phyloP scores from a whole-genome alignment of 2,113 vertebrate species.

The Climacteris rufus region DNA sequence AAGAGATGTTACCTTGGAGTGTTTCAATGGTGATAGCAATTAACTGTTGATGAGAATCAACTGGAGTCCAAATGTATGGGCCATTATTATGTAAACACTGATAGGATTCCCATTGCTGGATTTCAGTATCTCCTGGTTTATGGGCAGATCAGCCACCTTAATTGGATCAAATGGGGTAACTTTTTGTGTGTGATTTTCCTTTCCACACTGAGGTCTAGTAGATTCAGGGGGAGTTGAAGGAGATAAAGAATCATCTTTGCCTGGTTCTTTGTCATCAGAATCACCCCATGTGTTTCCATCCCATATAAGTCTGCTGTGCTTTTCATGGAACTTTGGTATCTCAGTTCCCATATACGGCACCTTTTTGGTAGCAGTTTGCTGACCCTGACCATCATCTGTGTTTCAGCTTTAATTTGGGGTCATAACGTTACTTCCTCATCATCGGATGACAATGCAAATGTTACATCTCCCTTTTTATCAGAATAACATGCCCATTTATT shows the following conservation, averaged over 20 bases:
- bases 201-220: neutral
- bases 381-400: neutral
- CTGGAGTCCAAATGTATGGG: neutral
- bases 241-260: neutral
- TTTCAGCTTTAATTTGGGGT: neutral
- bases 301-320: neutral
- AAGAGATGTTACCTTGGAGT: neutral
- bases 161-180: neutral
- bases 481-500: neutral
- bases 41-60: neutral
- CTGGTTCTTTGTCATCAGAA: accelerated
- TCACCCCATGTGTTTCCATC: neutral
- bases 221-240: neutral
- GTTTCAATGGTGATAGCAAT: neutral
- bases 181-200: neutral
- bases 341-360: accelerated
- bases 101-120: neutral
- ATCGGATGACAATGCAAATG: neutral
- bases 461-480: neutral
- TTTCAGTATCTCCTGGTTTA: neutral
- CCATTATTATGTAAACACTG: neutral
- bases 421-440: neutral
- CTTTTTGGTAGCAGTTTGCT: neutral
- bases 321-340: neutral
- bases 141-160: neutral